A percentile compares a stretch with the other conserved stretches of the same genome.
Evolutionary conservation across 2,113 vertebrate genomes (phyloP).

Genomic region (Neoarius graeffei): DNA sequence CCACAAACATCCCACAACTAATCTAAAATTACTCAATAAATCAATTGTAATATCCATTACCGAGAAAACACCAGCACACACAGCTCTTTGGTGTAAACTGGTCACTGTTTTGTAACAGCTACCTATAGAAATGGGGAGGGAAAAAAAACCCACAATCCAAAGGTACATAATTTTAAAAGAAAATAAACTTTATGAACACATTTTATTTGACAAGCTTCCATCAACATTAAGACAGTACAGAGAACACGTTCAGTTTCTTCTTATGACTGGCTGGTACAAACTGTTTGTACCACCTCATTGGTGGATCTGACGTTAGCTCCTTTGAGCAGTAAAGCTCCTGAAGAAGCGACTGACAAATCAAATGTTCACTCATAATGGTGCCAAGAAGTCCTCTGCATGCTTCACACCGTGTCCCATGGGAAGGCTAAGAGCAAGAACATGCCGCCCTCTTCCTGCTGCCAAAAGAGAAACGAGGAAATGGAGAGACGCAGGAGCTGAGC

Average conservation of each 20-base stretch:
- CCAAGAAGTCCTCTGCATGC: slow-evolving; percentile 84
- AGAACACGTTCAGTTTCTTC: too few relatives aligned
- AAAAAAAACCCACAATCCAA: too few relatives aligned
- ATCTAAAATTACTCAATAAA: too few relatives aligned
- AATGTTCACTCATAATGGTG: slow-evolving; percentile 85
- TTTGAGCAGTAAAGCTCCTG: slow-evolving; percentile 89
- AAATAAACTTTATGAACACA: too few relatives aligned
- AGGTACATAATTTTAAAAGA: too few relatives aligned
- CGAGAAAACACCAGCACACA: neutral
- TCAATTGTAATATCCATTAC: too few relatives aligned
- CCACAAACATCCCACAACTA: neutral
- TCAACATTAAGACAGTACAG: slow-evolving; percentile 56
- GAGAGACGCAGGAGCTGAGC: neutral
- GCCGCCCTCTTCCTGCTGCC: slow-evolving; percentile 80
- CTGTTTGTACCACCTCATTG: slow-evolving; percentile 93
- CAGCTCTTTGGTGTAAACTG: too few relatives aligned
- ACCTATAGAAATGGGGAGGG: too few relatives aligned
- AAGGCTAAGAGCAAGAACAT: slow-evolving; percentile 58
- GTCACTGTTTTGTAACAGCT: too few relatives aligned
- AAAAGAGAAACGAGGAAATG: slow-evolving; percentile 43
- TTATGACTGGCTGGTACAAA: slow-evolving; percentile 96
- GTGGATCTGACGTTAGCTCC: slow-evolving; percentile 95
- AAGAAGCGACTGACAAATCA: slow-evolving; percentile 84
- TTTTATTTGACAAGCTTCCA: too few relatives aligned
- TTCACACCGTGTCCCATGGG: slow-evolving; percentile 83